Evolutionary conservation across 2,113 vertebrate species (phyloP).

Genomic region (Mellivora capensis): DNA sequence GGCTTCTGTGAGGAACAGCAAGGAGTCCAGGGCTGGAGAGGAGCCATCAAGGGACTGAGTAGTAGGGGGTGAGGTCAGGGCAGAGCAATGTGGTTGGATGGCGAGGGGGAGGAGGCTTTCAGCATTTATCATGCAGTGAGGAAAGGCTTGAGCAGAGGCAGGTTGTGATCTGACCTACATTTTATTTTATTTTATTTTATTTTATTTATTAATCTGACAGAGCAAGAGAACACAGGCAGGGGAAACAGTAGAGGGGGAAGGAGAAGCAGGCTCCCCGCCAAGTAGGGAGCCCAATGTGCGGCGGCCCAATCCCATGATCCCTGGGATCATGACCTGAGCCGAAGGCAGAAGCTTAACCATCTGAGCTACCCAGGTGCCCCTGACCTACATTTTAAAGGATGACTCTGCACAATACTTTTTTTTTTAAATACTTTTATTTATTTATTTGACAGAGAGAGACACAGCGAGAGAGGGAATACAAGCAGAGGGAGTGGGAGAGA

Average conservation of each 20-base stretch:
- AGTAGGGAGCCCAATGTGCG: not conserved
- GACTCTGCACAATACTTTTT: too few species aligned
- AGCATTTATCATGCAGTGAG: not conserved
- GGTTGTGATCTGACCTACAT: conserved; percentile 23
- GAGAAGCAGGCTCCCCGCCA: not conserved
- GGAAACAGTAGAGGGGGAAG: not conserved
- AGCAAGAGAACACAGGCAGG: not conserved
- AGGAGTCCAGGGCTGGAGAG: not conserved
- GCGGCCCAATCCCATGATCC: not conserved
- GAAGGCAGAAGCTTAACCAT: too few species aligned
- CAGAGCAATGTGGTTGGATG: not conserved
- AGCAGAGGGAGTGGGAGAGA: too few species aligned
- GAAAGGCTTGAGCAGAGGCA: not conserved
- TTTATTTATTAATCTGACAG: not conserved
- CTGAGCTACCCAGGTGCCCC: too few species aligned
- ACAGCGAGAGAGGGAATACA: too few species aligned
- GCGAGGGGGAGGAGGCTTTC: not conserved
- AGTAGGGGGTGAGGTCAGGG: not conserved
- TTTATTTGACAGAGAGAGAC: too few species aligned
- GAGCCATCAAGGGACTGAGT: not conserved
- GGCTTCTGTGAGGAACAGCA: not conserved
- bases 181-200: conserved; percentile 14
- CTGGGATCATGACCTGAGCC: not conserved
- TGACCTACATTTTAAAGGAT: too few species aligned
- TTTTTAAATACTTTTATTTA: too few species aligned